These are phyloP conservation scores for Whitmania pigra DNA, from an alignment of 1,140 invertebrate genomes.

Conservation along the genomic window DNA sequence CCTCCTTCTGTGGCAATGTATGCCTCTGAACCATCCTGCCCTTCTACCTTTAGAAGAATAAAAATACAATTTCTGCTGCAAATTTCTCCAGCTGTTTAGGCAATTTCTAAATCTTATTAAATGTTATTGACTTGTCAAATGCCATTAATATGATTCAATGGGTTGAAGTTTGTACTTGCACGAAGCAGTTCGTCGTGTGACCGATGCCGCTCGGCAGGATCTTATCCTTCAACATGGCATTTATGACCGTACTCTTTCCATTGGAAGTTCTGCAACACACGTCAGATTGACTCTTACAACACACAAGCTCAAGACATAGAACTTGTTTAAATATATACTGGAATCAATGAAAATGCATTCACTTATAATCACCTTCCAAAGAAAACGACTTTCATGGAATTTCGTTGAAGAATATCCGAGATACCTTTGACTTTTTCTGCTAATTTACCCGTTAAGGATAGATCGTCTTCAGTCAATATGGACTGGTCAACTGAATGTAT, in stretches of 20 bases:
- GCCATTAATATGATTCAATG: no score
- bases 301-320: neutral
- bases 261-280: conserved; percentile 71
- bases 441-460: neutral
- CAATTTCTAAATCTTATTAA: no score
- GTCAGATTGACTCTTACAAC: neutral
- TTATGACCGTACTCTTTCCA: conserved; percentile 97
- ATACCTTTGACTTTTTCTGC: conserved; percentile 41
- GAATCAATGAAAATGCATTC: neutral
- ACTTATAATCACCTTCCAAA: conserved; percentile 45
- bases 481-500: neutral
- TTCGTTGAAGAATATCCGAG: conserved; percentile 74
- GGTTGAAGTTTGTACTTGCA: conserved; percentile 50
- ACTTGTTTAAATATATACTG: neutral
- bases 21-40: no score
- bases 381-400: conserved; percentile 99
- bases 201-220: conserved; percentile 96
- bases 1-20: no score
- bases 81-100: no score
- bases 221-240: conserved; percentile 94
- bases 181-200: conserved; percentile 97
- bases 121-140: no score
- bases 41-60: no score
- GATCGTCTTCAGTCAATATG: neutral
- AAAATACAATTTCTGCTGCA: no score